Evolutionary conservation across 2,113 vertebrate species (phyloP), one percentile per base, ranked within the genome.

Genomic region (Myiozetetes cayanensis): DNA sequence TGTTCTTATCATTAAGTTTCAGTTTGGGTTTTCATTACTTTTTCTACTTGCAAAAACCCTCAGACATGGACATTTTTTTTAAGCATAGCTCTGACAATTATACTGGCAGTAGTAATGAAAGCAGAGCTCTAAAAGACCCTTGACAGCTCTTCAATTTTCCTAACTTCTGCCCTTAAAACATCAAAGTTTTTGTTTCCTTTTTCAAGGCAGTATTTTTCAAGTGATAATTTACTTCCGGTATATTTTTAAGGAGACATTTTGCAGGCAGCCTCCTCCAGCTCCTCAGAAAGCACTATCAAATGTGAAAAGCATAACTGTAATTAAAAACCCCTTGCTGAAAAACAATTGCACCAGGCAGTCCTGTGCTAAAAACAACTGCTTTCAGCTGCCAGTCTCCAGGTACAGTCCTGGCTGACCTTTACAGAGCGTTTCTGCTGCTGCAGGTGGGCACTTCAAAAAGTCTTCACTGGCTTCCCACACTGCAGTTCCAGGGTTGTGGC

Each of bases 391-490:
- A 63, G 16, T 55, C 61, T 50, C 58, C 35, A 17, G 2, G 0
- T 8, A 6, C 9, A 30, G 55, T 65, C 83, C 79, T 66, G 55
- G 44, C 46, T 95, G 88, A 84, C 83, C 89, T 94, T 96, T 77
- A 52, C 22, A 81, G 41, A 81, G 28, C 2, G 0, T 56, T 78
- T 87, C 55, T 72, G 37, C 68, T 33, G 53, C 72, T 85, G 71
- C 28, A 84, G 82, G 79, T 76, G 87, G 47, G 50, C 79, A 39
- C 59, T 79, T 84, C 28, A 83, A 59, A 72, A 59, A 83, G 50
- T 6, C 83, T 61, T 81, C 49, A 20, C 63, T 67, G 0, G 0
- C 59, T 90, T 50, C 59, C 56, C 50, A 47, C 0, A 0, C 56
- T 46, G 28, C 28, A 23, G 1, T 89, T 61, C 37, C 63, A 52